Evolutionary conservation across 1,140 invertebrate species (phyloP).

Genomic region (Geopemphigus sp.): DNA sequence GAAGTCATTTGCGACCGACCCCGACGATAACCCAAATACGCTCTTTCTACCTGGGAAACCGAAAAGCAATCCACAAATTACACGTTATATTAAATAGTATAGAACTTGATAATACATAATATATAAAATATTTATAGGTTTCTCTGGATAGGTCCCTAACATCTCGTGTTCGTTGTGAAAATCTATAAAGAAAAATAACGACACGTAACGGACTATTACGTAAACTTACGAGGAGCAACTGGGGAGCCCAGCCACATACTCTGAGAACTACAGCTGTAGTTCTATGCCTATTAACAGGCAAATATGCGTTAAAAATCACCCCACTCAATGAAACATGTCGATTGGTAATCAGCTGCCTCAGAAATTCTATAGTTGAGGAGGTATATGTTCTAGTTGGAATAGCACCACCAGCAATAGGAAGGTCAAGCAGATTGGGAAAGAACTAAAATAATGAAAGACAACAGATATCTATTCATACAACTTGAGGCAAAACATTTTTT

Average conservation of each 20-base stretch:
- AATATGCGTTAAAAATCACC: conserved; percentile 16
- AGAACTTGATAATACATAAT: background rate
- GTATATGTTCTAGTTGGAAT: conserved; percentile 27
- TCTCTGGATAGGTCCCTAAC: background rate
- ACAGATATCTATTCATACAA: no score
- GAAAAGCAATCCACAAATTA: conserved; percentile 60
- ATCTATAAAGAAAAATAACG: background rate
- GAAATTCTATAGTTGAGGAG: background rate
- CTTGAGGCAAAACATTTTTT: no score
- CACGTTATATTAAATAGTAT: background rate
- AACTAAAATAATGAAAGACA: no score
- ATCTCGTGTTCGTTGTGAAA: background rate
- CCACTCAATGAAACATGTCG: conserved; percentile 28
- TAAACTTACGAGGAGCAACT: background rate
- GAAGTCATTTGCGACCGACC: conserved; percentile 12
- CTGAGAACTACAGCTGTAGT: conserved; percentile 22
- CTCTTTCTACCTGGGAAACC: conserved; percentile 57
- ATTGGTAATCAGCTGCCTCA: conserved; percentile 10
- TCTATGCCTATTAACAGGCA: conserved; percentile 24
- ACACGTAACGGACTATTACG: conserved; percentile 5
- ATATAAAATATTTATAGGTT: background rate
- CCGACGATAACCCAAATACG: conserved; percentile 13
- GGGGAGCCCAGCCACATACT: background rate
- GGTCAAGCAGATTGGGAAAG: conserved; percentile 1
- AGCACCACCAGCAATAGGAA: conserved; percentile 5